A percentile compares a stretch with the other conserved stretches of the same genome.
Evolutionary conservation across 2,888 invertebrate species (phyloP).

Genomic region (Balanococcus diminutus): DNA sequence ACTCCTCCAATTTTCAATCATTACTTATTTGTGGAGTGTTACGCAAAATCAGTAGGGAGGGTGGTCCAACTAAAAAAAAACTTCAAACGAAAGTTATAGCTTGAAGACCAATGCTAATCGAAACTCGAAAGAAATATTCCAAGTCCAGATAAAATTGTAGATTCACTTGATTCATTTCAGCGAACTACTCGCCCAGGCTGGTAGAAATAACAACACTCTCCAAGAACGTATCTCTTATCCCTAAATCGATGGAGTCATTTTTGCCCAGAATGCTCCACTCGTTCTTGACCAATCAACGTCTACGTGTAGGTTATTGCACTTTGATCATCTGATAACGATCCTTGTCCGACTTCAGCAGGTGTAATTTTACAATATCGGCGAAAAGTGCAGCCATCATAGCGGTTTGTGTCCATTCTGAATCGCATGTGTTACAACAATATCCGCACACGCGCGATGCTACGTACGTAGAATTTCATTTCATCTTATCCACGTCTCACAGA

Average conservation of each 20-base stretch:
- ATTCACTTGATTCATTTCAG: too few species aligned
- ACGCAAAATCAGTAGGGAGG: too few species aligned
- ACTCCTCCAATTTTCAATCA: too few species aligned
- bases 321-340: background rate
- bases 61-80: too few species aligned
- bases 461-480: constrained; percentile 1
- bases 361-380: background rate
- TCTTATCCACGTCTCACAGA: background rate
- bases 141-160: too few species aligned
- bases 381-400: background rate
- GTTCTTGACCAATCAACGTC: background rate
- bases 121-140: too few species aligned
- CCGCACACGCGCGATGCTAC: background rate
- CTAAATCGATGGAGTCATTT: background rate
- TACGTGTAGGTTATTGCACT: background rate
- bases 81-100: too few species aligned
- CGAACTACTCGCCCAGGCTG: too few species aligned
- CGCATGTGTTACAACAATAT: background rate
- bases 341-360: background rate
- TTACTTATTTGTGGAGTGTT: too few species aligned
- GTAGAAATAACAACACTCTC: too few species aligned
- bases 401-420: background rate
- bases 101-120: too few species aligned
- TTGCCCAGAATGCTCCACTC: background rate
- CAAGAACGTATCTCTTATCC: too few species aligned